Conservation (phyloP, 2,888 invertebrate genomes). For the Spilosoma lubricipeda region DNA sequence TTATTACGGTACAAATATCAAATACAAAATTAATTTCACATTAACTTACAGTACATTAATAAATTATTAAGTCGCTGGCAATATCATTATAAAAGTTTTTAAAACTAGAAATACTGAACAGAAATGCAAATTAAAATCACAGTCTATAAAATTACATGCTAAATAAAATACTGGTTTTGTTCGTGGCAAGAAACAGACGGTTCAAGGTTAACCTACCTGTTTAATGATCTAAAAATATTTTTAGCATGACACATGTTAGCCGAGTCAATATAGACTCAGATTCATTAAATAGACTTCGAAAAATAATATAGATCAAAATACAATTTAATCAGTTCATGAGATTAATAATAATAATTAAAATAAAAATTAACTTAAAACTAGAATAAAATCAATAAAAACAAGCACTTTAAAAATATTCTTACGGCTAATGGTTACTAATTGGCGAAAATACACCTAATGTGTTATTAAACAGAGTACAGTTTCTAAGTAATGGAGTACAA, state of each 20-base stretch:
- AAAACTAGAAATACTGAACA: constrained; percentile 69
- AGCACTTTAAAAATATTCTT: constrained; percentile 30
- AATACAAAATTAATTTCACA: constrained; percentile 62
- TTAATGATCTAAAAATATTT: constrained; percentile 48
- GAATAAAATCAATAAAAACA: constrained; percentile 24
- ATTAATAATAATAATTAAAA: constrained; percentile 7
- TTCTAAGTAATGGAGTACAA: constrained; percentile 62
- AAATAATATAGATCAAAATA: constrained; percentile 6
- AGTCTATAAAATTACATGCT: constrained; percentile 65
- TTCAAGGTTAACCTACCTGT: constrained; percentile 70
- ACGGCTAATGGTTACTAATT: constrained; percentile 47
- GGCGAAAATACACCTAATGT: constrained; percentile 34
- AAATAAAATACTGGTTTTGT: constrained; percentile 41
- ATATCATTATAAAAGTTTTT: constrained; percentile 57
- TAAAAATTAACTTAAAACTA: constrained; percentile 7
- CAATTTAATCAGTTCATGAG: constrained; percentile 29
- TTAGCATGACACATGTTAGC: constrained; percentile 52
- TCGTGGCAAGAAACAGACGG: constrained; percentile 62
- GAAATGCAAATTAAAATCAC: constrained; percentile 67
- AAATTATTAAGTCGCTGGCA: constrained; percentile 69
- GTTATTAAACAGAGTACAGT: constrained; percentile 32
- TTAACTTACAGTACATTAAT: constrained; percentile 58
- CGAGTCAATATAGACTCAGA: constrained; percentile 32
- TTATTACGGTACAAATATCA: constrained; percentile 70
- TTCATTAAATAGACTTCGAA: constrained; percentile 10